Evolutionary conservation across 2,888 invertebrate species (phyloP).

Genomic region (Calameuta pallipes): DNA sequence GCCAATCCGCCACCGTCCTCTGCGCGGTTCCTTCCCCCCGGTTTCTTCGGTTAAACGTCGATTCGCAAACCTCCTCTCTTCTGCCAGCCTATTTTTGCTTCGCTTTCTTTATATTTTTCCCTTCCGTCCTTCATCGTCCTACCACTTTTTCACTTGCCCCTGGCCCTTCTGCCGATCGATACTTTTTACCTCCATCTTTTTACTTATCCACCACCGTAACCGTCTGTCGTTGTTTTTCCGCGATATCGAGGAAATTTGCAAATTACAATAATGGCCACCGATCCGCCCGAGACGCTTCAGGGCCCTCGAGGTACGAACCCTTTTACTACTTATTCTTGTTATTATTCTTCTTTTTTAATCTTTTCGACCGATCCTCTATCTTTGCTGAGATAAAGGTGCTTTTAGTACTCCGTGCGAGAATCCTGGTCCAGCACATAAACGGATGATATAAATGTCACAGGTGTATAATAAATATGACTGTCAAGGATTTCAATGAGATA

Average conservation of each 20-base stretch:
- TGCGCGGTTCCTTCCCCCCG: constrained; percentile 5
- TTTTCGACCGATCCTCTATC: not conserved
- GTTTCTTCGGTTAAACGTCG: not conserved
- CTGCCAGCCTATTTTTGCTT: constrained; percentile 12
- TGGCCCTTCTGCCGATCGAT: constrained; percentile 25
- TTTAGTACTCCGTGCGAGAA: not conserved
- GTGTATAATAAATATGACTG: not conserved
- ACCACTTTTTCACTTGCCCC: constrained; percentile 19
- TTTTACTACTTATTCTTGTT: constrained; percentile 14
- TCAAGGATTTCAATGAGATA: too few relatives aligned
- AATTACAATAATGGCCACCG: constrained; percentile 58
- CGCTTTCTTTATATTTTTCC: constrained; percentile 26
- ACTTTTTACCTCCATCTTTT: constrained; percentile 19
- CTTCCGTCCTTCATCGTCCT: constrained; percentile 22
- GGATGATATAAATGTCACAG: not conserved
- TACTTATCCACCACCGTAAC: constrained; percentile 13
- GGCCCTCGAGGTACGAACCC: constrained; percentile 39
- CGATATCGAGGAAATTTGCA: constrained; percentile 51
- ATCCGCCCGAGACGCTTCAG: constrained; percentile 28
- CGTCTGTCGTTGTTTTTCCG: constrained; percentile 36
- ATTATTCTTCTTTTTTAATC: constrained; percentile 11
- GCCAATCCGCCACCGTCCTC: constrained; percentile 63
- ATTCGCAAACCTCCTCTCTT: not conserved
- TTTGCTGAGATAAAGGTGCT: not conserved
- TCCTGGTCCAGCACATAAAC: not conserved